phyloP scores from a whole-genome alignment of 1,140 invertebrate genomes.

The Potamilus streckersoni region DNA sequence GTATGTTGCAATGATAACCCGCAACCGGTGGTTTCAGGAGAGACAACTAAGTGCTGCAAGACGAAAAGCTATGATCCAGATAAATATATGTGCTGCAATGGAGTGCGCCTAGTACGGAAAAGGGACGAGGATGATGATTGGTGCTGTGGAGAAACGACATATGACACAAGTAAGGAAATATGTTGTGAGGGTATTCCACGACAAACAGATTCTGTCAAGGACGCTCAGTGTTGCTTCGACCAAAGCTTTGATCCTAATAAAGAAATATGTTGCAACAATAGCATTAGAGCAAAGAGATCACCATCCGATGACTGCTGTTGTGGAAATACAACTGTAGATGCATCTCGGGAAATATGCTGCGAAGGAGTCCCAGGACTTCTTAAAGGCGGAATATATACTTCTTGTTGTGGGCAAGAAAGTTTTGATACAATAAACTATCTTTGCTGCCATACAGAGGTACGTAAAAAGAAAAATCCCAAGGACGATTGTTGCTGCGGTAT shows the following conservation, averaged over 20 bases:
- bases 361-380: conserved; percentile 9
- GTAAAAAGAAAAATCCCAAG: conserved; percentile 8
- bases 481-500: conserved; percentile 14
- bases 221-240: conserved; percentile 11
- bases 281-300: neutral
- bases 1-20: conserved; percentile 12
- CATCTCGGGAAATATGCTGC: conserved; percentile 7
- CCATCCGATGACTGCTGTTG: conserved; percentile 12
- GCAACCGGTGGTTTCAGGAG: conserved; percentile 2
- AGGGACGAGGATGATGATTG: conserved; percentile 9
- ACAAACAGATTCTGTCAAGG: conserved; percentile 8
- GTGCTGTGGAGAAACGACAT: conserved; percentile 15
- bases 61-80: conserved; percentile 8
- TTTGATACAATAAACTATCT: conserved; percentile 5
- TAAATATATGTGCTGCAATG: conserved; percentile 9
- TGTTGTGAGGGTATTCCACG: conserved; percentile 10
- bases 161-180: conserved; percentile 3
- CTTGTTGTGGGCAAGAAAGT: conserved; percentile 11
- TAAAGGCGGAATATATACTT: neutral
- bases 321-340: conserved; percentile 8
- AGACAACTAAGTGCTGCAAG: conserved; percentile 10
- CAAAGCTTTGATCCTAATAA: neutral
- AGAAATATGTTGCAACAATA: conserved; percentile 13
- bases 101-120: neutral
- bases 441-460: conserved; percentile 16